These are phyloP conservation scores for Malurus splendens DNA, from an alignment of 2,797 vertebrate genomes.

Conservation along the genomic window DNA sequence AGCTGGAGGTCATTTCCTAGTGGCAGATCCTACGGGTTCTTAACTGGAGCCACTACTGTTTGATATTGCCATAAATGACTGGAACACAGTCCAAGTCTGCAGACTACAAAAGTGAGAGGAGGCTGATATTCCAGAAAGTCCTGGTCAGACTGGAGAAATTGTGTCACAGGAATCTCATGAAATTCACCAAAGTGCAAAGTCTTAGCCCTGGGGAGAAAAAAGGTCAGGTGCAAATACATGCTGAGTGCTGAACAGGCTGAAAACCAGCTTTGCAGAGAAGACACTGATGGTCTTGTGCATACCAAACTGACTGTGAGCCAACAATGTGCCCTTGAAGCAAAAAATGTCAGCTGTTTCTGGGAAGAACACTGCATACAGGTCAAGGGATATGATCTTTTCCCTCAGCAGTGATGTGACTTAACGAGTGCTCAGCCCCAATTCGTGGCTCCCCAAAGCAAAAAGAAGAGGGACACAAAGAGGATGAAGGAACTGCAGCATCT, in stretches of 20 bases:
- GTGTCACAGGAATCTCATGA: neutral
- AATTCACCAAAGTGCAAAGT: neutral
- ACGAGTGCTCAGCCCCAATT: neutral
- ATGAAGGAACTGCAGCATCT: neutral
- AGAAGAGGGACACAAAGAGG: neutral
- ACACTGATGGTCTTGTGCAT: neutral
- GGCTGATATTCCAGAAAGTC: neutral
- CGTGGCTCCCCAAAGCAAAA: neutral
- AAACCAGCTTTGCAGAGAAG: neutral
- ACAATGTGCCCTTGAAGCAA: neutral
- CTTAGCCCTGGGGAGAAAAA: neutral
- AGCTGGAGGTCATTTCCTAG: neutral
- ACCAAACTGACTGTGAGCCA: neutral
- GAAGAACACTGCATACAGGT: neutral
- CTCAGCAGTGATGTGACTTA: neutral
- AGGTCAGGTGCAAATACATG: neutral
- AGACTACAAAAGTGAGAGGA: neutral
- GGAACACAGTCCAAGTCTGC: neutral
- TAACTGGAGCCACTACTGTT: neutral
- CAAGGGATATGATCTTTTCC: neutral
- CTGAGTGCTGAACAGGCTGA: neutral
- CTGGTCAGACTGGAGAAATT: neutral
- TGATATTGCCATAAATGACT: rapidly evolving
- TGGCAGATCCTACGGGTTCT: rapidly evolving
- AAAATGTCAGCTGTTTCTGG: neutral